Evolutionary conservation across 2,888 invertebrate genomes (phyloP).

Genomic region (Harpagoxenus sublaevis): DNA sequence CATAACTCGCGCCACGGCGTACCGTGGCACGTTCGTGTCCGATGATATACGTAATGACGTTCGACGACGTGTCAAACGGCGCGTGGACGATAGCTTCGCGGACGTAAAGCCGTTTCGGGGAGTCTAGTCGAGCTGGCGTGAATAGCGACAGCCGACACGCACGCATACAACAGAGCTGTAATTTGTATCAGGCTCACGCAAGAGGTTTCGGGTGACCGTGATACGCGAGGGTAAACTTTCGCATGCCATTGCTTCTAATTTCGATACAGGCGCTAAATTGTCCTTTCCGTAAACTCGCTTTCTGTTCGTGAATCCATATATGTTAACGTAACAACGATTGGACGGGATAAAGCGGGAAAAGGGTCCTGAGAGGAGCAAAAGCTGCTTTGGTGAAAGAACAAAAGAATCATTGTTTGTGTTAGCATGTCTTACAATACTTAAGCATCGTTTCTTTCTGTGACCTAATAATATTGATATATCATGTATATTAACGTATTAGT

Average conservation of each 20-base stretch:
- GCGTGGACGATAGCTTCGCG: conserved; percentile 49
- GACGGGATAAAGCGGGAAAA: background rate
- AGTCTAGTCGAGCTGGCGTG: conserved; percentile 21
- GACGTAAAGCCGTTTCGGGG: conserved; percentile 33
- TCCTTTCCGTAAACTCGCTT: background rate
- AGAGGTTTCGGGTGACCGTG: background rate
- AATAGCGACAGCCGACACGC: conserved; percentile 21
- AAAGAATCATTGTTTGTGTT: background rate
- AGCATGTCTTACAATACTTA: background rate
- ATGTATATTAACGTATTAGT: background rate
- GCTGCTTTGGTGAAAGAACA: background rate
- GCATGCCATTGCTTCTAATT: conserved; percentile 26
- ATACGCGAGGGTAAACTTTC: conserved; percentile 20
- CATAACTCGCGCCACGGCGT: conserved; percentile 40
- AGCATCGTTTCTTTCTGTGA: background rate
- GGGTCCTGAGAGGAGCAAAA: background rate
- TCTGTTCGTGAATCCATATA: background rate
- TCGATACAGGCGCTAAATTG: conserved; percentile 7
- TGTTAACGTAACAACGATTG: background rate
- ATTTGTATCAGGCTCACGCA: conserved; percentile 22
- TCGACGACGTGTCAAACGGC: conserved; percentile 56
- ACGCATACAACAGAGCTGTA: background rate
- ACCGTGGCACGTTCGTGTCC: conserved; percentile 34
- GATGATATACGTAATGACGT: conserved; percentile 54
- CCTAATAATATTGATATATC: background rate